These are phyloP conservation scores for Gavialis gangeticus DNA, from an alignment of 2,113 vertebrate genomes.

Conservation along the genomic window DNA sequence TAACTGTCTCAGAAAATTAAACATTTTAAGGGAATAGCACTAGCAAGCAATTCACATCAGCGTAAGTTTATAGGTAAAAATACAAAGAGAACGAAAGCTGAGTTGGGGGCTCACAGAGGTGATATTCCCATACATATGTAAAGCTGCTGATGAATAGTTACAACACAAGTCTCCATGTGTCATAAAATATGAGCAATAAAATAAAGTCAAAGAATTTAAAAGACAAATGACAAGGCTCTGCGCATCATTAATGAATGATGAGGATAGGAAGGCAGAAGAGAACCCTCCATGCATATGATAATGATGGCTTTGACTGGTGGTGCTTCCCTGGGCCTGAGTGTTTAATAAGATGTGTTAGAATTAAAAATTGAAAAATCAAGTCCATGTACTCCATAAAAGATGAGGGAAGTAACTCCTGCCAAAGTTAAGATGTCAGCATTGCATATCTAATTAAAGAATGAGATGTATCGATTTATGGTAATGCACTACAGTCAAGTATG, in stretches of 20 bases:
- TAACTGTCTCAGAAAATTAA: neutral
- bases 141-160: constrained; percentile 19
- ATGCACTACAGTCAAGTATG: constrained; percentile 15
- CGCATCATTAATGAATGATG: constrained; percentile 70
- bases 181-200: constrained; percentile 68
- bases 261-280: constrained; percentile 57
- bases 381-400: constrained; percentile 62
- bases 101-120: neutral
- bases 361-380: constrained; percentile 72
- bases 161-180: constrained; percentile 47
- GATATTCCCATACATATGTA: neutral
- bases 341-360: constrained; percentile 67
- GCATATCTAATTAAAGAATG: constrained; percentile 1
- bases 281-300: constrained; percentile 71
- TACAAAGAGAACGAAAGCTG: constrained; percentile 31
- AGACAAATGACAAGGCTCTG: constrained; percentile 68
- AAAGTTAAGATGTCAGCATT: constrained; percentile 48
- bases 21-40: neutral
- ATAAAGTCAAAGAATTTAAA: constrained; percentile 66
- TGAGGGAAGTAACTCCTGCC: constrained; percentile 37
- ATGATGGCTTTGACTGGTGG: constrained; percentile 52
- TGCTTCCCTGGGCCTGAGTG: constrained; percentile 38
- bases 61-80: neutral
- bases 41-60: neutral
- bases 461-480: constrained; percentile 20